These are phyloP conservation scores for Erythrocercus mccallii DNA, from an alignment of 2,113 vertebrate species.

Conservation along the genomic window DNA sequence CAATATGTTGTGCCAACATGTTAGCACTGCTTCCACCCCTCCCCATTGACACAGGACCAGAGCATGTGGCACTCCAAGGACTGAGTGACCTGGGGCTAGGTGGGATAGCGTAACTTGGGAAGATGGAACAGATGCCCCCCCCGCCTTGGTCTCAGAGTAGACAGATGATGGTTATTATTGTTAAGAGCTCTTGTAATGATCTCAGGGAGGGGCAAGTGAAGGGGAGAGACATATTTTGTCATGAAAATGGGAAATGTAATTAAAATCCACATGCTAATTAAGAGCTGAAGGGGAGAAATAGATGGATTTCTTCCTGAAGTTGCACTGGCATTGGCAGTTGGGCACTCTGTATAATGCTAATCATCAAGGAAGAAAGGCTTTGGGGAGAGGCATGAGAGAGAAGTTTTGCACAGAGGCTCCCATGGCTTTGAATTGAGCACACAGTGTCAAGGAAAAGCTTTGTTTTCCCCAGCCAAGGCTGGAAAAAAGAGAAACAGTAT, in stretches of 20 bases:
- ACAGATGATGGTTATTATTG: not conserved
- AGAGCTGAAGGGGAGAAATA: not conserved
- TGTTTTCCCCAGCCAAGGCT: not conserved
- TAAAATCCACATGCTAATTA: conserved; percentile 1
- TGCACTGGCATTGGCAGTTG: not conserved
- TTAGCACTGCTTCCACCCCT: not conserved
- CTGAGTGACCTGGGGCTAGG: not conserved
- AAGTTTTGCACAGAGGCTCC: not conserved
- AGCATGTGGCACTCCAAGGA: not conserved
- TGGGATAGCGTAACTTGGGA: not conserved
- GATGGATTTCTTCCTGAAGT: conserved; percentile 24
- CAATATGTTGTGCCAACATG: not conserved
- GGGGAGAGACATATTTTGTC: not conserved
- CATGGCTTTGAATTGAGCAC: not conserved
- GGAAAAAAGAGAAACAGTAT: not conserved
- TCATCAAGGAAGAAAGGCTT: not conserved
- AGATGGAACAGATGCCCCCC: not conserved
- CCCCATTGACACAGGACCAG: not conserved
- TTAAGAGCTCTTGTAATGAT: not conserved
- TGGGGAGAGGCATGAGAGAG: not conserved
- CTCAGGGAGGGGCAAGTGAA: not conserved
- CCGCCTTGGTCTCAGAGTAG: not conserved
- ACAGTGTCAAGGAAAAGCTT: not conserved
- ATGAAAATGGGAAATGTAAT: not conserved
- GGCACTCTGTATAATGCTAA: not conserved